These are phyloP conservation scores for Oreochromis grahami DNA, from an alignment of 2,797 vertebrate genomes.

Conservation along the genomic window DNA sequence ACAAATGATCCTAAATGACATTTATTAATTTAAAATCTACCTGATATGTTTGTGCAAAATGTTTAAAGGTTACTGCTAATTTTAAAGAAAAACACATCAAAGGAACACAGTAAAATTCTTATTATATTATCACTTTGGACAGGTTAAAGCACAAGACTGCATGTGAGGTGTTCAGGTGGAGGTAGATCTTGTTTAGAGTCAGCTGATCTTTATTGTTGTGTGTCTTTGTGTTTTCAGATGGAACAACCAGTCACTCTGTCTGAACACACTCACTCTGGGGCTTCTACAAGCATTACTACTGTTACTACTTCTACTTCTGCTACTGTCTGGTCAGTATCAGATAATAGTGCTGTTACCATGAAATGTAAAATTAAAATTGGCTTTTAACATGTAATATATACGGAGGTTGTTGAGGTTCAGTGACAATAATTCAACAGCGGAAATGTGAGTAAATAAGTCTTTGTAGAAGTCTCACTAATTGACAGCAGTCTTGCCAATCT, in stretches of 20 bases:
- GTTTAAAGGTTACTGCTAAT: background rate
- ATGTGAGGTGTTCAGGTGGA: background rate
- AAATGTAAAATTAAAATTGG: background rate
- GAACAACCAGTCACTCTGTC: conserved; percentile 42
- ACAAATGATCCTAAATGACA: background rate
- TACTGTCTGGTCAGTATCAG: conserved; percentile 40
- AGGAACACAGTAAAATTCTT: background rate
- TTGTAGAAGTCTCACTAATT: background rate
- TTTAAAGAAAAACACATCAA: background rate
- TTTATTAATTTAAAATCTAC: background rate
- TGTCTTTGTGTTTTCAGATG: conserved; percentile 47
- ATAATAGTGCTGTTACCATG: background rate
- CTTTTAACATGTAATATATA: background rate
- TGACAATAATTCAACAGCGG: background rate
- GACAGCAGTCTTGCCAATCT: background rate
- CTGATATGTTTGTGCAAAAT: background rate
- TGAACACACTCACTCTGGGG: conserved; percentile 26
- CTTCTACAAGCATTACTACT: background rate
- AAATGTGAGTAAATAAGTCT: background rate
- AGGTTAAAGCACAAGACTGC: background rate
- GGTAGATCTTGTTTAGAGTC: background rate
- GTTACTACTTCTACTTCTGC: background rate
- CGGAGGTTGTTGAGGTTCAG: background rate
- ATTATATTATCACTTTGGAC: background rate
- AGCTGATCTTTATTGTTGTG: background rate